Evolutionary conservation across 2,888 invertebrate genomes (phyloP), one percentile per base, ranked within the genome.

Genomic region (Gandaritis pyraliata): DNA sequence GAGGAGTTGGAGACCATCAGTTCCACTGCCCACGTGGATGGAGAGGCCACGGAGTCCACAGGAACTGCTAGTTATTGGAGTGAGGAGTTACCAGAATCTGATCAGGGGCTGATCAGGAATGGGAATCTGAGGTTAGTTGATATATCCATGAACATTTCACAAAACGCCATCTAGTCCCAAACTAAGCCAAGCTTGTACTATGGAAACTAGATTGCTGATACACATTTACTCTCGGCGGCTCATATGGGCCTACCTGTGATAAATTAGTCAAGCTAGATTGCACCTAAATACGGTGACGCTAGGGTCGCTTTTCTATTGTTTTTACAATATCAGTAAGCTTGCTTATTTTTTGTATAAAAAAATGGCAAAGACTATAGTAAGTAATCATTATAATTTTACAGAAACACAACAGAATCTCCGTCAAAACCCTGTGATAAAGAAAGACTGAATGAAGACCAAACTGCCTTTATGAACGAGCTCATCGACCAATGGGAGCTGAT

Each of bases 401-500:
- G 88, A 49, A 72, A 75, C n/a, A 70, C 60, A 0, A 70, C 72
- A n/a, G 81, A 80, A 30, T 71, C 78, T 15, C 66, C 78, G 0
- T 62, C 63, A 4, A 66, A 65, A 13, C 60, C 41, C 15, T 63
- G 45, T 10, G 69, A 74, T 63, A 75, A 62, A 67, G 73, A 79
- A 61, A 77, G 84, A 68, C 73, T 82, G 59, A 72, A 77, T 18
- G 86, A 88, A 55, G 85, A 87, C 52, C 90, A 88, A 61, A 80
- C 74, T 6, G 81, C 86, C 0, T 92, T 91, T 57, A 86, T 92
- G 87, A 87, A 85, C 46, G 90, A 91, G 0, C 66, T 92, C 5
- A 75, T 92, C 11, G 90, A 91, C 61, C 91, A 92, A 50, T 89
- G 93, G 88, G 88, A 89, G 61, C 58, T 88, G 8, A 87, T 90